Evolutionary conservation across 2,113 vertebrate species (phyloP).

Genomic region (Ceyx margarethae): DNA sequence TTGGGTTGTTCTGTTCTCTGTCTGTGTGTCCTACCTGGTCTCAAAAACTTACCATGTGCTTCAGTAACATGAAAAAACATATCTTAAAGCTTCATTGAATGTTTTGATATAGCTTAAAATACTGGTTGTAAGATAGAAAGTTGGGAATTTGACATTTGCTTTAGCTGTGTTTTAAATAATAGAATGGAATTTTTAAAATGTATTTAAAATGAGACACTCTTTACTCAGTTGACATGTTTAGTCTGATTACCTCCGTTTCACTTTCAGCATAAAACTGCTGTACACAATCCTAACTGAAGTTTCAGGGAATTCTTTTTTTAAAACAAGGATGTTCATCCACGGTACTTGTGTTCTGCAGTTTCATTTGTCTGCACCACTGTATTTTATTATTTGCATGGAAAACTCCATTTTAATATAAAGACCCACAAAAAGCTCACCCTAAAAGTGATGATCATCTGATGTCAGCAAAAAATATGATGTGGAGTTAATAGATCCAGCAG

Average conservation of each 20-base stretch:
- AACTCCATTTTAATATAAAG: background rate
- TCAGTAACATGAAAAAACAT: background rate
- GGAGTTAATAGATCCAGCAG: background rate
- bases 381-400: background rate
- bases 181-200: background rate
- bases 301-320: background rate
- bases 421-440: background rate
- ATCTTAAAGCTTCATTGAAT: background rate
- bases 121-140: background rate
- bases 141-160: background rate
- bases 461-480: background rate
- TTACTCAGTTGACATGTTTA: background rate
- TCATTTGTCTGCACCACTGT: background rate
- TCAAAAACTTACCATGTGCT: background rate
- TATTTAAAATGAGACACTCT: background rate
- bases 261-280: background rate
- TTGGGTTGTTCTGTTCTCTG: background rate
- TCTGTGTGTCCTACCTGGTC: accelerated
- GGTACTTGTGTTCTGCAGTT: background rate
- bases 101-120: background rate
- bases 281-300: background rate
- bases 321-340: background rate
- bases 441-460: background rate
- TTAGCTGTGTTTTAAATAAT: background rate
- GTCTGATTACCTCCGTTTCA: background rate